These are phyloP conservation scores for Calephelis perditalis DNA, from an alignment of 2,888 invertebrate species.

Conservation along the genomic window DNA sequence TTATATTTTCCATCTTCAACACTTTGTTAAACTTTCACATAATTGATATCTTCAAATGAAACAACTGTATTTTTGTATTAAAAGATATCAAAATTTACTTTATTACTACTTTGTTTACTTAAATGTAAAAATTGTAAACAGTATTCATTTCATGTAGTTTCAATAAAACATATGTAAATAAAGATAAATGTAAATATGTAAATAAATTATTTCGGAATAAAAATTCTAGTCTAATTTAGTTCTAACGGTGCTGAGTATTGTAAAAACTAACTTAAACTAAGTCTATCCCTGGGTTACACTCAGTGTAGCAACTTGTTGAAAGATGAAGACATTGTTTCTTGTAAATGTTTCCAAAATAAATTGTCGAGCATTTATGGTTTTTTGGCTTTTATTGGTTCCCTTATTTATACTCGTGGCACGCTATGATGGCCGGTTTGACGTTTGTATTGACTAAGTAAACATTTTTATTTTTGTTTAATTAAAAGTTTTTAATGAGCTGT, in stretches of 20 bases:
- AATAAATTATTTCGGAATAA: slow-evolving; percentile 45
- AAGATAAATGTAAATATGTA: slow-evolving; percentile 50
- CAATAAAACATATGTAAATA: slow-evolving; percentile 22
- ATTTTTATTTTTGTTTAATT: slow-evolving; percentile 29
- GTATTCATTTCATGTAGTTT: slow-evolving; percentile 18
- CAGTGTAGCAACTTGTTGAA: slow-evolving; percentile 66
- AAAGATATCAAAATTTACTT: too few species aligned
- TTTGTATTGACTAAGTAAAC: too few species aligned
- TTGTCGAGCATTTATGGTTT: slow-evolving; percentile 68
- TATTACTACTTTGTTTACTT: too few species aligned
- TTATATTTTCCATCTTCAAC: too few species aligned
- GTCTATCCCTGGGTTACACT: slow-evolving; percentile 43
- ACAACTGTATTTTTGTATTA: too few species aligned
- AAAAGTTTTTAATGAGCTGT: too few species aligned
- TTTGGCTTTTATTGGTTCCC: slow-evolving; percentile 47
- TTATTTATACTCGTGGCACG: too few species aligned
- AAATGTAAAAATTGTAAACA: background rate
- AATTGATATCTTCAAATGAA: too few species aligned
- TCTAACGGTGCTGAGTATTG: slow-evolving; percentile 75
- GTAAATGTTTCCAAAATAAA: slow-evolving; percentile 75
- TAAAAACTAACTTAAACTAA: slow-evolving; percentile 35
- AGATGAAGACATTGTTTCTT: slow-evolving; percentile 55
- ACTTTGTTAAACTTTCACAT: too few species aligned
- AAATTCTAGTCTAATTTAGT: slow-evolving; percentile 74
- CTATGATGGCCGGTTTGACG: too few species aligned